These are phyloP conservation scores for Patella caerulea DNA, from an alignment of 2,888 invertebrate species.

Conservation along the genomic window DNA sequence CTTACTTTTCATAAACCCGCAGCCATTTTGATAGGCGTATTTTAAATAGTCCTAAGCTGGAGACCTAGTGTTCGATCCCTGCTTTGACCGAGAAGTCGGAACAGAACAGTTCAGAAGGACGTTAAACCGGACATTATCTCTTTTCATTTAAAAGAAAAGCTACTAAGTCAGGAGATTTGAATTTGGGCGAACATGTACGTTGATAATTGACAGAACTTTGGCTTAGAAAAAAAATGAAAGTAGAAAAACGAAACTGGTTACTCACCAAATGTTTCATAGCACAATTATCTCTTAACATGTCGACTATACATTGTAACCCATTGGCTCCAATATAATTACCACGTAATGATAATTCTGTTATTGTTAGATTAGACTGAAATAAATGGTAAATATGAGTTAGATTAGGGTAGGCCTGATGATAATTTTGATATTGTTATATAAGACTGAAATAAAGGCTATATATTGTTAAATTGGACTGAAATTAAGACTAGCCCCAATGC, in stretches of 20 bases:
- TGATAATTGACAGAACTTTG: background rate
- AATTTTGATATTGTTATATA: background rate
- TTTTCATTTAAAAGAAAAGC: too few species aligned
- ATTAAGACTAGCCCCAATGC: too few species aligned
- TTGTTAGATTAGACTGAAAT: constrained; percentile 42
- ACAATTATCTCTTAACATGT: constrained; percentile 59
- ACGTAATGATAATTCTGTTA: constrained; percentile 44
- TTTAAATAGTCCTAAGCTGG: too few species aligned
- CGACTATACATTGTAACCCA: constrained; percentile 52
- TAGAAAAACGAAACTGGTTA: background rate
- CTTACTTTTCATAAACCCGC: too few species aligned
- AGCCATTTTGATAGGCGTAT: too few species aligned
- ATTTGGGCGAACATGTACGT: background rate
- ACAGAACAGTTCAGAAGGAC: too few species aligned
- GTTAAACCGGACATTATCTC: too few species aligned
- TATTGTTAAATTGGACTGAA: too few species aligned
- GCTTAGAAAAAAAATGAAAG: background rate
- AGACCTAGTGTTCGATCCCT: too few species aligned
- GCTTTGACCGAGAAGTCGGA: too few species aligned
- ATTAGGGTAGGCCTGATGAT: background rate
- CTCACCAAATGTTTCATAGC: constrained; percentile 57
- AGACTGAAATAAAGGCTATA: too few species aligned
- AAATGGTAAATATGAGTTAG: background rate
- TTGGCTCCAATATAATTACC: constrained; percentile 55
- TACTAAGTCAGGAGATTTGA: too few species aligned